These are phyloP conservation scores for Choreutis nemorana DNA, from an alignment of 2,888 invertebrate species.

Conservation along the genomic window DNA sequence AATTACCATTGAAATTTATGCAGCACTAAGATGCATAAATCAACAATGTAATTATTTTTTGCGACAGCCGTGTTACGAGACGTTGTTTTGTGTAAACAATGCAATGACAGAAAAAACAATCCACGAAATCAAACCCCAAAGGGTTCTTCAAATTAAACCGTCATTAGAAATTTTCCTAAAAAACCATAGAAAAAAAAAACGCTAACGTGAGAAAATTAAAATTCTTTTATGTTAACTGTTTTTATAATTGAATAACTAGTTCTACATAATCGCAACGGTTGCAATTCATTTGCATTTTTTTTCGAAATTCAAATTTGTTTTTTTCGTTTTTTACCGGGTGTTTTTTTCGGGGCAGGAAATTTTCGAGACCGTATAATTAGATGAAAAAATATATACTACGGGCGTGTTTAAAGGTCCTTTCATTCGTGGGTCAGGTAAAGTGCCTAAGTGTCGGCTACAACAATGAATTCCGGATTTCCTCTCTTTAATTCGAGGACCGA, in stretches of 20 bases:
- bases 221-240: too few species aligned
- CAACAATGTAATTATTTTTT: conserved; percentile 57
- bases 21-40: conserved; percentile 46
- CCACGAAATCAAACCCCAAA: conserved; percentile 59
- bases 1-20: conserved; percentile 19
- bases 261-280: conserved; percentile 40
- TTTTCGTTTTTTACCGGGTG: conserved; percentile 12
- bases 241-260: conserved; percentile 30
- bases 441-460: conserved; percentile 50
- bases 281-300: conserved; percentile 50
- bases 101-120: conserved; percentile 28
- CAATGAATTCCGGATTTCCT: conserved; percentile 63
- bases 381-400: conserved; percentile 36
- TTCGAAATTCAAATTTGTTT: conserved; percentile 21
- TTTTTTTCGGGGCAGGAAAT: conserved; percentile 13
- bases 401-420: conserved; percentile 34
- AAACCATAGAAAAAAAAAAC: conserved; percentile 23
- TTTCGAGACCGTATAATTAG: conserved; percentile 48
- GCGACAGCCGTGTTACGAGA: conserved; percentile 60
- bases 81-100: conserved; percentile 61
- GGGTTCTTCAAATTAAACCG: conserved; percentile 64
- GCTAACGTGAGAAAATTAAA: conserved; percentile 65
- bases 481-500: conserved; percentile 57
- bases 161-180: conserved; percentile 54
- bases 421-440: conserved; percentile 59